These are phyloP conservation scores for Acanthurus lineatus DNA, from an alignment of 2,797 vertebrate genomes.

Conservation along the genomic window DNA sequence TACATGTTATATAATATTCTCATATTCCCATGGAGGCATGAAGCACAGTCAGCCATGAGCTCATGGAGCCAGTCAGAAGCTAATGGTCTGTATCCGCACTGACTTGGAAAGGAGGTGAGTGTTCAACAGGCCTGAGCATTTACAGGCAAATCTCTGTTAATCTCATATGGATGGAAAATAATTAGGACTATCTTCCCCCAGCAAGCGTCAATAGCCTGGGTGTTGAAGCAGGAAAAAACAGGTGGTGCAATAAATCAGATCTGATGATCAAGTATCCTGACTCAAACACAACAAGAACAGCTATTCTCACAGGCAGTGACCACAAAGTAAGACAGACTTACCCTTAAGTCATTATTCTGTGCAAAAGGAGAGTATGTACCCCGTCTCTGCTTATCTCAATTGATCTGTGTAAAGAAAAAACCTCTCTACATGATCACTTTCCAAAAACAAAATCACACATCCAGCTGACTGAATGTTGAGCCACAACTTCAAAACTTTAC, in stretches of 20 bases:
- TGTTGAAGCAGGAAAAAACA: constrained; percentile 53
- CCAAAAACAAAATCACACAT: constrained; percentile 2
- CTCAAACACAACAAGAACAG: constrained; percentile 45
- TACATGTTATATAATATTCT: constrained; percentile 4
- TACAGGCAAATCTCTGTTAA: constrained; percentile 71
- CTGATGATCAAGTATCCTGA: constrained; percentile 54
- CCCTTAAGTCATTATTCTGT: neutral
- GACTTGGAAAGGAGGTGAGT: constrained; percentile 29
- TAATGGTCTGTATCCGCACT: constrained; percentile 44
- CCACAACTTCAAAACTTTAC: constrained; percentile 2
- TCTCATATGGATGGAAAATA: constrained; percentile 74
- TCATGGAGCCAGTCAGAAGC: constrained; percentile 13
- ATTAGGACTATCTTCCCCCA: constrained; percentile 65
- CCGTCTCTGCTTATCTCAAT: neutral
- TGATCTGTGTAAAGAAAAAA: neutral
- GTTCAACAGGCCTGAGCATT: constrained; percentile 49
- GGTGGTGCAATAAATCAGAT: constrained; percentile 55
- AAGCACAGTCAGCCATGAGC: constrained; percentile 23
- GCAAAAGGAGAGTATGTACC: neutral
- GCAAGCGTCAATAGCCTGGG: constrained; percentile 53
- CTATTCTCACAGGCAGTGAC: constrained; percentile 20
- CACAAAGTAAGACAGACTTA: neutral
- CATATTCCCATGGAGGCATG: constrained; percentile 21
- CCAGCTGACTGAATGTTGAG: constrained; percentile 19
- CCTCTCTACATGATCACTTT: neutral